Base-by-base conservation (phyloP, 1,140 invertebrate species). In the Heliconius hewitsoni region DNA sequence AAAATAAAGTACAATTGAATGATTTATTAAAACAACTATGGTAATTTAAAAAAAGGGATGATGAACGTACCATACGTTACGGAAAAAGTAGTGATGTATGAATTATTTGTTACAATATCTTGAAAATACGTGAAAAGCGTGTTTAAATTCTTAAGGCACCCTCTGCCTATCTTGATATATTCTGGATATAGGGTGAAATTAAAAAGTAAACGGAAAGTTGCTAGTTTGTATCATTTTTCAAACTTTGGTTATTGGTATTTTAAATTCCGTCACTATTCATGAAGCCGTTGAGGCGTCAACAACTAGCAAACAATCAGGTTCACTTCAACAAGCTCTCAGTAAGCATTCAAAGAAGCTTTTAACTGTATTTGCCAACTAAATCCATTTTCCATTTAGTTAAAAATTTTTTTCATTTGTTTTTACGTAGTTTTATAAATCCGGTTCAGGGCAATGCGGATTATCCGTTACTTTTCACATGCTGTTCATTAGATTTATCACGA, bases 361-460 rank as follows among this genome's bases (percentile, higher is more conserved):
- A 60, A 60, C 57, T 60, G 57, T 60, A 60, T 60, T 60, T 60
- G n/a, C 60, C 11, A 66, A 66, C 23, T 66, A 66, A 66, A 66
- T 30, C 23, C 60, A 66, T 66, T 66, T 66, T 66, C 27, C 27
- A 66, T 66, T 66, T 66, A 27, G 60, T 66, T 66, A 30, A 66
- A 66, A 66, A 60, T 60, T 60, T n/a, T 60, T 60, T 60, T 60
- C 55, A 60, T 23, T 60, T 60, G 55, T 27, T 60, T 46, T 23
- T 60, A 60, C n/a, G 3, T 3, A 60, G 9, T 60, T 60, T 60
- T 60, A 8, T 23, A n/a, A 60, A 60, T 23, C 55, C 55, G 9
- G 3, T 30, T 66, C 23, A 30, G 23, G 13, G 23, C 13, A 23
- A 16, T 66, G 60, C 60, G 60, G 60, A 66, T 66, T 30, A 27